Evolutionary conservation across 2,797 vertebrate genomes (phyloP), one percentile per base, ranked within the genome.

Genomic region (Cercopithecus hamlyni): DNA sequence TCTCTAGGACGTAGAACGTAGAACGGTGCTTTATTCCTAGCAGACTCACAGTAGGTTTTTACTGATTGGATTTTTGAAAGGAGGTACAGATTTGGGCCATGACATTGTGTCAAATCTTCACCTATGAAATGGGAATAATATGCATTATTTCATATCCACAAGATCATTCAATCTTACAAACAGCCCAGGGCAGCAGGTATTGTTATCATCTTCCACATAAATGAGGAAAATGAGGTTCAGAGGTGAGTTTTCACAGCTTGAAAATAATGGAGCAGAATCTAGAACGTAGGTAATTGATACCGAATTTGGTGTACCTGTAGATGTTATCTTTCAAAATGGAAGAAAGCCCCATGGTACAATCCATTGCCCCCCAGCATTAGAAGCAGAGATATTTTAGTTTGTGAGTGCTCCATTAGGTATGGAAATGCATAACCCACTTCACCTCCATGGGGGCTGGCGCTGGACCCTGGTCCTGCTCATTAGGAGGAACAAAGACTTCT

Each of bases 371-470:
- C 26, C 24, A 30, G 22, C 55, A 19, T 14, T 33, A 41, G 10
- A 73, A 81, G 41, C 26, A 8, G 50, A 33, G 30, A 73, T 33
- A 36, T 5, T 67, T 81, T 58, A 15, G 2, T 24, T 22, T 24
- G 48, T 80, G 57, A 52, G 30, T 20, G 17, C 11, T 33, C 27
- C 39, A 14, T 5, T 39, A 4, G 24, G 10, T 3, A 24, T 11
- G 11, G 61, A 61, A 15, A 22, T 41, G 4, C 6, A 9, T 8
- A 3, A 33, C 15, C 33, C 52, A 64, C 45, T 89, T 20, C 30
- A 1, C 39, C 45, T 86, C 64, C 30, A 0, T 1, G 0, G 36
- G 6, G 7, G 27, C 20, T 1, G 1, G n/a, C 3, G 3, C 7
- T 36, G 14, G 48, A 75, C 24, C 58, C 33, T 33, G 14, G 14